Evolutionary conservation across 2,888 invertebrate genomes (phyloP), one percentile per base, ranked within the genome.

Genomic region (Drepana falcataria): DNA sequence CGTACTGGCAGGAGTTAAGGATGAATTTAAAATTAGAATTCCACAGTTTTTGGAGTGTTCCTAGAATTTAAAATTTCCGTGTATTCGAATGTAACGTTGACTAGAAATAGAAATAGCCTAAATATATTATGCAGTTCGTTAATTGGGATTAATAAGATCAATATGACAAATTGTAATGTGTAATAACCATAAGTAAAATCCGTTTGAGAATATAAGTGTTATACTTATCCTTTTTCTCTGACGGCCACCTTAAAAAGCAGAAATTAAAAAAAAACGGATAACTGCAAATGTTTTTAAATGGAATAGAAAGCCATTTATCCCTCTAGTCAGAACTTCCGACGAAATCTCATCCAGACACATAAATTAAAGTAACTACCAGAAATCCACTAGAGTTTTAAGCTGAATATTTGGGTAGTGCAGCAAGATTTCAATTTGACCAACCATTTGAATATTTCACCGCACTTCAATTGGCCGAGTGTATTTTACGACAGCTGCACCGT

Each of bases 11-110:
- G 65, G 71, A 77, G 77, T 78, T 79, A 78, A 81, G 77, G 75
- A 79, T 81, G 80, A 83, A 86, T 86, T 84, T 83, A 61, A 84
- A 85, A 87, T 85, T 80, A 77, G 80, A 79, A 83, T 77, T 79
- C 69, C 72, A 59, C 73, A 77, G 76, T 51, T 51, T 51, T 41
- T 6, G 40, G 35, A 51, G 9, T n/a, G 35, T 51, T 9, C 40
- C 33, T 40, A 49, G n/a, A n/a, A 49, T 35, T 2, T 21, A 21
- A 35, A 49, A 21, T 1, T 40, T 51, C 41, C 21, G 5, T 49
- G 40, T 40, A 44, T 44, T 44, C 9, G 9, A 44, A 44, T 2
- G 44, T 44, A 44, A 3, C 44, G 44, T 41, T 49, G 35, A 35
- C 37, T 21, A 9, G 35, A n/a, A 49, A 35, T 49, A 49, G 35